Base-by-base conservation (phyloP, 2,888 invertebrate species). In the Helobdella robusta region DNA sequence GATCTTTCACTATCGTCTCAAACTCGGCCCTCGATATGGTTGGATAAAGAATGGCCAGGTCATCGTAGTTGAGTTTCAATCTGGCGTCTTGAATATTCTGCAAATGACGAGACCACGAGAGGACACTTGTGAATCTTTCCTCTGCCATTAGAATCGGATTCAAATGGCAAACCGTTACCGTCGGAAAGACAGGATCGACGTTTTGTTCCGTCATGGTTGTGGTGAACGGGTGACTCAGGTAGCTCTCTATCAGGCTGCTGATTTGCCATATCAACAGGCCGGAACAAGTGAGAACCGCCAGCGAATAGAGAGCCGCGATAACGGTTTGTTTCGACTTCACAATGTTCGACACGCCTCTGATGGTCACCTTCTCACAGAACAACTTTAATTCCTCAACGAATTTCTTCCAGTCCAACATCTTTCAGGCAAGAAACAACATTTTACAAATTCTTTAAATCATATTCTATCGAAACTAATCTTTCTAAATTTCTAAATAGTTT, bases 281-380 rank as follows among this genome's bases (percentile, higher is more conserved):
- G 18, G 28, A 32, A 6, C 52, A 63, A n/a, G 52, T 3, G 15
- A 63, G 20, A 28, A 63, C 63, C 1, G 63, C 40, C 23, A 63
- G 20, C 20, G 52, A 25, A 50, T 54, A 63, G 23, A 63, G 23
- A 2, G n/a, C 25, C 20, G 50, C 35, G 35, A 63, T 28, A 32
- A 52, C 25, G 28, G 25, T 6, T 32, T 48, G 50, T 25, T 32
- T 50, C 32, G 65, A 36, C 56, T 40, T 59, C 32, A 30, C 32
- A 35, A 64, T 64, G 56, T 59, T 28, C 35, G 59, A 35, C 8
- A 60, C 11, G 18, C 59, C 65, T 25, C 50, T 56, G 30, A 65
- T 44, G 28, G 59, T 59, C 28, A 60, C 65, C 35, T 60, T 20
- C 54, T 67, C 63, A 25, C 63, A 48, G 23, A 63, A 63, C 20